phyloP scores from a whole-genome alignment of 2,888 invertebrate species.

The Monopis laevigella region DNA sequence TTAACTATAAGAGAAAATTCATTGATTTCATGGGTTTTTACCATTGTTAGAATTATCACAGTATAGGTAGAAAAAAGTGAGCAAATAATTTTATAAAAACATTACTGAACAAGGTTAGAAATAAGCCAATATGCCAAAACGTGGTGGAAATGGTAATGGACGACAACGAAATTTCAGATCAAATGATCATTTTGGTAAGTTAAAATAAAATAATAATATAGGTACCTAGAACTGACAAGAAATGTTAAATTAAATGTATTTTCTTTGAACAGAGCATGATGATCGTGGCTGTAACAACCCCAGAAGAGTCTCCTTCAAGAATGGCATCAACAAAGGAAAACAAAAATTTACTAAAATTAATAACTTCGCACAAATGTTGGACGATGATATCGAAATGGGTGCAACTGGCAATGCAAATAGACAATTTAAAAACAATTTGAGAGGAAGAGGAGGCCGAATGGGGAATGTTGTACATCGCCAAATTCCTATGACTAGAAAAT shows the following conservation, averaged over 20 bases:
- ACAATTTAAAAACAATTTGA: constrained; percentile 35
- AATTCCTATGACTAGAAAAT: constrained; percentile 62
- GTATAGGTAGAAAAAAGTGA: no score
- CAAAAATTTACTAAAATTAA: constrained; percentile 43
- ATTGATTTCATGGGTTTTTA: no score
- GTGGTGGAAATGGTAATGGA: constrained; percentile 33
- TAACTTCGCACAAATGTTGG: constrained; percentile 36
- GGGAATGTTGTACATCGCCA: constrained; percentile 60
- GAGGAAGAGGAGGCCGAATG: constrained; percentile 49
- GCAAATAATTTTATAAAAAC: no score
- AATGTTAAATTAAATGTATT: background rate
- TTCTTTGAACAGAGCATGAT: constrained; percentile 51
- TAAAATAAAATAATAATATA: no score
- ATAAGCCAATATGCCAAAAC: constrained; percentile 61
- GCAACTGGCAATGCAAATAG: constrained; percentile 31
- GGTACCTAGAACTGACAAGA: background rate
- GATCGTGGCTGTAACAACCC: constrained; percentile 46
- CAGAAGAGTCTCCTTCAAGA: constrained; percentile 66
- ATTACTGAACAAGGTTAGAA: no score
- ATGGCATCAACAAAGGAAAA: constrained; percentile 50
- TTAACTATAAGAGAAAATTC: no score
- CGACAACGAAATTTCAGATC: constrained; percentile 45
- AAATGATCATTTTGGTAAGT: constrained; percentile 52
- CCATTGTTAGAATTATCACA: no score
- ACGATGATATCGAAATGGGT: constrained; percentile 73